phyloP scores from a whole-genome alignment of 1,140 invertebrate species.

The Pristionchus pacificus region DNA sequence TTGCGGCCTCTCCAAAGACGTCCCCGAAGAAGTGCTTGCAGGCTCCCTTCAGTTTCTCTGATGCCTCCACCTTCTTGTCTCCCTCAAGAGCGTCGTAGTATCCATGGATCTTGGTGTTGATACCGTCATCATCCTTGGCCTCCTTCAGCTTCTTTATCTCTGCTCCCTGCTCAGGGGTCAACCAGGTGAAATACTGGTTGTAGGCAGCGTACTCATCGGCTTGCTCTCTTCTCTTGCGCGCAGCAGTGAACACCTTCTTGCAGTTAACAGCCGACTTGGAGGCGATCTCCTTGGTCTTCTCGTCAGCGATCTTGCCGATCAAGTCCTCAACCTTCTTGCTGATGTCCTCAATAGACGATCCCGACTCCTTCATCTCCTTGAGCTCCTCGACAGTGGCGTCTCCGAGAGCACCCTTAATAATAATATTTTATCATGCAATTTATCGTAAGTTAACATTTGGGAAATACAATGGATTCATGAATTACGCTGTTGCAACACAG shows the following conservation, averaged over 20 bases:
- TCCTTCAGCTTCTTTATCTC: neutral
- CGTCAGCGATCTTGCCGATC: neutral
- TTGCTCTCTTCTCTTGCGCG: neutral
- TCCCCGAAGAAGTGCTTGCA: neutral
- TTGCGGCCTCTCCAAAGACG: neutral
- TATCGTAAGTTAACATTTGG: neutral
- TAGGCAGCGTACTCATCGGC: neutral
- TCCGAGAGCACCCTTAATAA: neutral
- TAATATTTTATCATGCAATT: neutral
- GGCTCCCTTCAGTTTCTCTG: neutral
- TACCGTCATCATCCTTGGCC: neutral
- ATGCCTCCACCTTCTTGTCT: neutral
- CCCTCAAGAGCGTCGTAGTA: neutral
- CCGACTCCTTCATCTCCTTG: neutral
- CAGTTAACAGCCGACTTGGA: neutral
- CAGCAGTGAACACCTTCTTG: neutral
- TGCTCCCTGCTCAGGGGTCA: neutral
- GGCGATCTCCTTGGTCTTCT: neutral
- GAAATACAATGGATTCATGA: neutral
- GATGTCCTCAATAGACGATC: neutral
- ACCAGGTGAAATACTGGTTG: neutral
- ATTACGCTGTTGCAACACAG: neutral
- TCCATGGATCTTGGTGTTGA: neutral
- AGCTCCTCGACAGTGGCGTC: neutral
- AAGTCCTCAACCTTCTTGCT: neutral